Evolutionary conservation across 2,113 vertebrate species (phyloP).

Genomic region (Hymenochirus boettgeri): DNA sequence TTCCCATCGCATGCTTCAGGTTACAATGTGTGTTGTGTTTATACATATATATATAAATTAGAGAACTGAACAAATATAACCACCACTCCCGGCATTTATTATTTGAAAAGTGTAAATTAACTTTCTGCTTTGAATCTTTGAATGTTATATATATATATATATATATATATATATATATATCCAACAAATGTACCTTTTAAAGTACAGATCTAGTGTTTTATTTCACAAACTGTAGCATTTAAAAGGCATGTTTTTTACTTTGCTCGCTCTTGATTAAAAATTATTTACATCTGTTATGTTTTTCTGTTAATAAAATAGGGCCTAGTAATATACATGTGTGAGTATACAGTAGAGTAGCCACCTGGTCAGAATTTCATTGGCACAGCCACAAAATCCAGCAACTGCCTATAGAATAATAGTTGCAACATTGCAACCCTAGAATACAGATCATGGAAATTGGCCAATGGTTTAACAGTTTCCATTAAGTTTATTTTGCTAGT

Average conservation of each 20-base stretch:
- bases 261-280: too few relatives aligned
- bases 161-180: too few relatives aligned
- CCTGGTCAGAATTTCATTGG: too few relatives aligned
- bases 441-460: too few relatives aligned
- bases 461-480: too few relatives aligned
- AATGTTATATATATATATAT: too few relatives aligned
- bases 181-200: slow-evolving; percentile 51
- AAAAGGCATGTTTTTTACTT: slow-evolving; percentile 22
- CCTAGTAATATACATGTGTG: neutral
- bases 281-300: too few relatives aligned
- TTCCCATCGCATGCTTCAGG: slow-evolving; percentile 67
- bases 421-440: too few relatives aligned
- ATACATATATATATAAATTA: slow-evolving; percentile 66
- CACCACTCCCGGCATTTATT: slow-evolving; percentile 65
- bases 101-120: slow-evolving; percentile 36
- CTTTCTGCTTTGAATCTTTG: slow-evolving; percentile 66
- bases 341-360: too few relatives aligned
- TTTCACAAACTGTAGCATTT: neutral
- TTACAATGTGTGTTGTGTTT: slow-evolving; percentile 57
- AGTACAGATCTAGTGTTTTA: slow-evolving; percentile 23
- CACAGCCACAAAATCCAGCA: too few relatives aligned
- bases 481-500: too few relatives aligned
- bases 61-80: slow-evolving; percentile 56
- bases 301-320: neutral
- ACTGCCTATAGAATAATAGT: too few relatives aligned